Base-by-base conservation (phyloP, 2,888 invertebrate genomes). In the Aphrophora alni region DNA sequence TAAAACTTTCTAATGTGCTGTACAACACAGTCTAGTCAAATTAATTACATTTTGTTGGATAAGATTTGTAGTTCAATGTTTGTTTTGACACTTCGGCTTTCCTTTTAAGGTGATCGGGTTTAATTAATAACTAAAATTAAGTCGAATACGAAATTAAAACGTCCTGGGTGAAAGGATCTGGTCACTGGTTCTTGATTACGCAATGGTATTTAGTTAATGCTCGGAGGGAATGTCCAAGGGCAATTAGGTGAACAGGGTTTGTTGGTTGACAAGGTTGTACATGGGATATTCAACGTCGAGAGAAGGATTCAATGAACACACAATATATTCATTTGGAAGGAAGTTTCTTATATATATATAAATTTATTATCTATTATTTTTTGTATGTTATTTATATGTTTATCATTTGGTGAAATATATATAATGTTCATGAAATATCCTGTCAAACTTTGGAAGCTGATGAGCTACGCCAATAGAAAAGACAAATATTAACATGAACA, bases 81-180 rank as follows among this genome's bases (percentile, higher is more conserved):
- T 59, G 59, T 59, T 59, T 59, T 59, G 59, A 59, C 59, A 59
- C 59, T 59, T 21, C 21, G 21, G 21, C 59, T 21, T 59, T n/a
- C 59, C 59, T 59, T 59, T 59, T 59, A 59, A 59, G 59, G 59
- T 21, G 59, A 59, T 59, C 59, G 5, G 21, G 21, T 59, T 59
- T 59, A 59, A 59, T 59, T 59, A 59, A 59, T 59, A 59, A 59
- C 59, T 59, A 21, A 59, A 59, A 59, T 59, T 59, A 59, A 59
- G 59, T 59, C n/a, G 59, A 59, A 59, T 21, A 21, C n/a, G 59
- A 59, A 59, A 59, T 59, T 59, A 59, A 59, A 59, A 59, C 59
- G 59, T 59, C 59, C 21, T 21, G n/a, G 59, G 59, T 59, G 59
- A 59, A 59, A 59, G 59, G 59, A n/a, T 59, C 59, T 3, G 59